Base-by-base conservation (phyloP, 2,888 invertebrate species). In the Drosophila mulleri region DNA sequence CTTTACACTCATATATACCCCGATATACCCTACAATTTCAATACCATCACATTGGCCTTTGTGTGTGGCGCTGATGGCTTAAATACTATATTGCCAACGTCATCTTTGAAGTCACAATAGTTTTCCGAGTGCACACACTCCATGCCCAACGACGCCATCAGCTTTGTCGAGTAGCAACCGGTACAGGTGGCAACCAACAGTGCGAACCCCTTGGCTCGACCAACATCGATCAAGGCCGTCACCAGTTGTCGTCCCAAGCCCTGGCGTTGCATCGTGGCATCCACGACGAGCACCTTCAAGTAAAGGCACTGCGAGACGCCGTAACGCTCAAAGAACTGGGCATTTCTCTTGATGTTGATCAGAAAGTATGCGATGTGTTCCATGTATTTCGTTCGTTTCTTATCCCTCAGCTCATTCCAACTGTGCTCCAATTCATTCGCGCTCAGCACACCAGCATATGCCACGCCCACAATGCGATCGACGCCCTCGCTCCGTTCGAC, bases 151-250 rank as follows among this genome's bases (percentile, higher is more conserved):
- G 70, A 69, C 41, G 80, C 67, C 61, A 87, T 84, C 9, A 90
- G 65, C 6, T 76, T 77, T 1, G 81, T 76, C 6, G 91, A 89
- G 68, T 83, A 83, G 8, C 70, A 32, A 56, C 90, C 84, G 0
- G 91, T 88, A 64, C 91, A 91, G 72, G 88, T 85, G 7, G 74
- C 70, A 23, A 75, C 68, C 26, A 85, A 61, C 5, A 90, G 26
- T 0, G 79, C 72, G 56, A 72, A 90, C 4, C 79, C 80, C n/a
- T 78, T 67, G 26, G 73, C 47, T 5, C 76, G 84, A 0, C 78
- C 91, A 26, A 83, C 58, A 9, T 89, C 81, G 14, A 89, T 80
- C 5, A 85, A 69, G 14, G 75, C 73, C 41, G 67, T 57, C 5
- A 83, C 81, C 9, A 91, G 69, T 11, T 80, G 82, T 7, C 78